phyloP scores from a whole-genome alignment of 2,797 vertebrate species.

The Propithecus perrieri region DNA sequence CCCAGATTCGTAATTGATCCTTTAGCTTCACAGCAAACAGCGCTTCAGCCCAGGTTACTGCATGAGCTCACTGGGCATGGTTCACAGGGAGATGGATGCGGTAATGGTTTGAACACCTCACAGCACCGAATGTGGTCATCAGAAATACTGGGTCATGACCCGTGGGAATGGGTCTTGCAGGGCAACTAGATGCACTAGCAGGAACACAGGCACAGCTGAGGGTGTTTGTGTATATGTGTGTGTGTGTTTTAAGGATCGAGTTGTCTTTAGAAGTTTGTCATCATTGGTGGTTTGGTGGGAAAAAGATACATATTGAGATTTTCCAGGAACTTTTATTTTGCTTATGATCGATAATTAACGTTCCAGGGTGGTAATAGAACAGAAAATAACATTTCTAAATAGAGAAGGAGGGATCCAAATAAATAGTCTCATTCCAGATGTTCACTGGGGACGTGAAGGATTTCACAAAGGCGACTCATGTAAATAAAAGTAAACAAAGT shows the following conservation, averaged over 20 bases:
- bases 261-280: constrained; percentile 57
- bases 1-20: not conserved
- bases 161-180: not conserved
- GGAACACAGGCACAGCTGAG: not conserved
- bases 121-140: constrained; percentile 18
- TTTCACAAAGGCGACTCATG: not conserved
- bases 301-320: not conserved
- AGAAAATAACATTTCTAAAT: constrained; percentile 7
- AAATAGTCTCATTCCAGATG: not conserved
- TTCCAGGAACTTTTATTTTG: constrained; percentile 44
- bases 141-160: constrained; percentile 47
- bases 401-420: not conserved
- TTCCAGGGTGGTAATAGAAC: not conserved
- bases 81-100: not conserved
- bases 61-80: constrained; percentile 27
- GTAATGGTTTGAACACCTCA: not conserved
- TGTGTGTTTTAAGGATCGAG: not conserved
- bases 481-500: constrained; percentile 12
- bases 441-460: not conserved
- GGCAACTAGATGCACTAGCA: not conserved
- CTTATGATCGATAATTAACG: not conserved
- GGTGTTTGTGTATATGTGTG: not conserved
- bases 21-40: not conserved
- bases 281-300: not conserved
- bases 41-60: not conserved